phyloP scores from a whole-genome alignment of 2,113 vertebrate genomes.

The Lucifuga dentata region DNA sequence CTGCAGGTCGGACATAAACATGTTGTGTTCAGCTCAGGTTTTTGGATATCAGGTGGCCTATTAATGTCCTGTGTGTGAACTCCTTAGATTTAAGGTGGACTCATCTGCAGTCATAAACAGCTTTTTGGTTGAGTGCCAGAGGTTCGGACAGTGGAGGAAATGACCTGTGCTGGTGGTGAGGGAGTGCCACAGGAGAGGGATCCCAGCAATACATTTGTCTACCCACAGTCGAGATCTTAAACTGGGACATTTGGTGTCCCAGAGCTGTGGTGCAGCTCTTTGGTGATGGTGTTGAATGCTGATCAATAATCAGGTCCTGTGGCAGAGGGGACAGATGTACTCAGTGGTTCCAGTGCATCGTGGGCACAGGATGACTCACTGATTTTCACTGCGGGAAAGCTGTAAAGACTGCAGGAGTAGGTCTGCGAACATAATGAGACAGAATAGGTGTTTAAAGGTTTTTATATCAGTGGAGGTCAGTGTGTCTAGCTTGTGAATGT shows the following conservation, averaged over 20 bases:
- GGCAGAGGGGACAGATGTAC: neutral
- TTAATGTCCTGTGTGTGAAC: too few relatives aligned
- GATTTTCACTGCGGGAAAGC: neutral
- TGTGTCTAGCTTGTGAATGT: neutral
- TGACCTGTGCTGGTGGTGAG: too few relatives aligned
- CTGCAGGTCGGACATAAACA: too few relatives aligned
- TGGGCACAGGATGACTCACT: neutral
- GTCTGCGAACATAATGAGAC: neutral
- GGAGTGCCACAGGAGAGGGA: too few relatives aligned
- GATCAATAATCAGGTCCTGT: too few relatives aligned
- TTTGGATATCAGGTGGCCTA: too few relatives aligned
- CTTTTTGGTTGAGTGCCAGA: too few relatives aligned
- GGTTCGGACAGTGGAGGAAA: too few relatives aligned
- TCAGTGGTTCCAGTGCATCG: neutral
- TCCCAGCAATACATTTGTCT: neutral
- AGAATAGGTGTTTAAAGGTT: conserved; percentile 6
- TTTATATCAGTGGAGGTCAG: neutral
- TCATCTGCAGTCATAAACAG: too few relatives aligned
- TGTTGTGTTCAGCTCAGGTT: too few relatives aligned
- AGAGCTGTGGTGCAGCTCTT: neutral
- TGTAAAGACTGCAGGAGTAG: too few relatives aligned
- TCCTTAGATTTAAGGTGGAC: too few relatives aligned
- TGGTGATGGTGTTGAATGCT: neutral
- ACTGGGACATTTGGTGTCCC: neutral
- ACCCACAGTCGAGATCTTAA: neutral